A percentile compares a stretch with the other conserved stretches of the same genome.
These are phyloP conservation scores for Belonocnema kinseyi DNA, from an alignment of 1,140 invertebrate genomes.

Conservation along the genomic window DNA sequence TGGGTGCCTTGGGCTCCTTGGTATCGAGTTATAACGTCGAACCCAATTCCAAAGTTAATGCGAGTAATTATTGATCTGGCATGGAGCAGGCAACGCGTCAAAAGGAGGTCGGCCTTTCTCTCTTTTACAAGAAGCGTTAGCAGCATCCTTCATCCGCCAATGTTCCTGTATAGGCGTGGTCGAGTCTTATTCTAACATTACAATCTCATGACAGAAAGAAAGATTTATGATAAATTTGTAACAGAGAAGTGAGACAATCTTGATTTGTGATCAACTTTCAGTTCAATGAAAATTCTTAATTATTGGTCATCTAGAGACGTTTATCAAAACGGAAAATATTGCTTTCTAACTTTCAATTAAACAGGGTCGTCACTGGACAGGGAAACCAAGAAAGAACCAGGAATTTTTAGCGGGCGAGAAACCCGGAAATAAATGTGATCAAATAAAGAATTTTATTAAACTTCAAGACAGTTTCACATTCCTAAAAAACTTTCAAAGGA, in stretches of 20 bases:
- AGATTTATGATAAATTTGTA: slow-evolving; percentile 9
- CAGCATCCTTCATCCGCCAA: slow-evolving; percentile 43
- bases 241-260: slow-evolving; percentile 24
- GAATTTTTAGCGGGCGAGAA: too few relatives aligned
- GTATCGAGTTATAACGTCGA: slow-evolving; percentile 57
- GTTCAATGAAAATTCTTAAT: too few relatives aligned
- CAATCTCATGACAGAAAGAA: too few relatives aligned
- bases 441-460: too few relatives aligned
- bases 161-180: slow-evolving; percentile 47
- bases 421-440: too few relatives aligned
- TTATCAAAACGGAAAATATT: too few relatives aligned
- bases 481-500: too few relatives aligned
- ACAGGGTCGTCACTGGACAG: too few relatives aligned
- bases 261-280: not conserved
- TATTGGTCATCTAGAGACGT: too few relatives aligned
- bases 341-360: too few relatives aligned
- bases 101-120: slow-evolving; percentile 71
- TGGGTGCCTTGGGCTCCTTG: slow-evolving; percentile 46
- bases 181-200: slow-evolving; percentile 13
- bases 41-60: slow-evolving; percentile 61
- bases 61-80: slow-evolving; percentile 68
- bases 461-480: too few relatives aligned
- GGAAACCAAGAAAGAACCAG: too few relatives aligned
- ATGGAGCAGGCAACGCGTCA: slow-evolving; percentile 54
- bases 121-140: slow-evolving; percentile 44